These are phyloP conservation scores for Anguilla marmorata DNA, from an alignment of 2,797 vertebrate genomes.

Conservation along the genomic window DNA sequence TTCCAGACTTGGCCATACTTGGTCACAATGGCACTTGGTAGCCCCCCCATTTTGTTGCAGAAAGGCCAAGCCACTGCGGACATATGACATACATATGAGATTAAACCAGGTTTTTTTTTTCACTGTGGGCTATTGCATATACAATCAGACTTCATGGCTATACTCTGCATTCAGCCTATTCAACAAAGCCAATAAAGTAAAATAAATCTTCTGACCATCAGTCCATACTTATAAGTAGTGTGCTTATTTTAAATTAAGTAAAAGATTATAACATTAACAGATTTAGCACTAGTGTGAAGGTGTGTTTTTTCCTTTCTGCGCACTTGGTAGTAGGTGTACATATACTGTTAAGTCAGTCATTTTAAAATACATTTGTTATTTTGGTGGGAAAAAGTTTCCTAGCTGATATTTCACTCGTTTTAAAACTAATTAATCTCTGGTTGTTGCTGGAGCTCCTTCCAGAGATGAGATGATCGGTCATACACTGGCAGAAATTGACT, in stretches of 20 bases:
- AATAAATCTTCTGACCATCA: background rate
- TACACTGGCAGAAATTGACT: slow-evolving; percentile 62
- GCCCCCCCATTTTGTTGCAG: background rate
- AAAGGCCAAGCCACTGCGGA: background rate
- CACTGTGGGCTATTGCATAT: background rate
- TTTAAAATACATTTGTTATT: slow-evolving; percentile 8
- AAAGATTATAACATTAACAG: background rate
- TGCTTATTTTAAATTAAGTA: background rate
- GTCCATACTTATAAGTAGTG: background rate
- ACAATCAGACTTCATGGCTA: background rate
- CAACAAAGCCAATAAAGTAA: background rate
- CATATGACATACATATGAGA: background rate
- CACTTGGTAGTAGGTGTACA: background rate
- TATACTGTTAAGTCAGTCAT: background rate
- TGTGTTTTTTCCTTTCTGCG: background rate
- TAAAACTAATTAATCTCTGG: slow-evolving; percentile 62
- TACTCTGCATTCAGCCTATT: background rate
- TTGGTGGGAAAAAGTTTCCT: slow-evolving; percentile 7
- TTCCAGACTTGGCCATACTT: background rate
- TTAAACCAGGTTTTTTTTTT: background rate
- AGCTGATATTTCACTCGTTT: slow-evolving; percentile 49
- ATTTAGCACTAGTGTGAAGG: background rate
- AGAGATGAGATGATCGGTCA: slow-evolving; percentile 68
- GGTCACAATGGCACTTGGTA: background rate
- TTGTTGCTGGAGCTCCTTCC: slow-evolving; percentile 55